Evolutionary conservation across 1,140 invertebrate genomes (phyloP), one percentile per base, ranked within the genome.

Genomic region (Acromyrmex echinatior): DNA sequence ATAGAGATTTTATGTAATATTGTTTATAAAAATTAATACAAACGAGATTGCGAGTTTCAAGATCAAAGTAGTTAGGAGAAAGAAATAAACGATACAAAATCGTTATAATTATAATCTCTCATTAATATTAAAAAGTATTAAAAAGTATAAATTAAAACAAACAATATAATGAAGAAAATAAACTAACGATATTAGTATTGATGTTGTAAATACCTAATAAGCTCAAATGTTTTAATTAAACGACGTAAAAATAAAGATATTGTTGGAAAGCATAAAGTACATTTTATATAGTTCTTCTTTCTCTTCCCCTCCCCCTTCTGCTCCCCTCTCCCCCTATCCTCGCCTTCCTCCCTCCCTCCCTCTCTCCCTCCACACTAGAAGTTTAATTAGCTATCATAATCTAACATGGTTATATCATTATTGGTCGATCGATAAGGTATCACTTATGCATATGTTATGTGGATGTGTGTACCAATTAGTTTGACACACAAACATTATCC

Each of bases 371-470:
- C n/a, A n/a, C 39, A 6, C 3, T n/a, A 73, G 18, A 39, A 45
- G 25, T 65, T 78, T 25, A 68, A 80, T 66, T 80, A 86, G 35
- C 25, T 86, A n/a, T 63, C 49, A 58, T 68, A 58, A 85, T 90
- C 79, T 90, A 79, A 87, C 85, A 87, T 74, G 79, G 68, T 63
- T 90, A 18, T 79, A 78, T 74, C 74, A 87, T 90, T 87, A 87
- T 89, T 66, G 79, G 49, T 6, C 60, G 39, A 63, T 70, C 49
- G 89, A 90, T 90, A 79, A 7, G 73, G 21, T 90, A 90, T 90
- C 89, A 56, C 16, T 25, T n/a, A 73, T 45, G 39, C 39, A 45
- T 16, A 31, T 58, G 14, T 73, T 51, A n/a, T 14, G 51, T 16
- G 2, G 25, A 16, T 25, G 45, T 56, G 14, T 62, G 7, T 28